Conservation (phyloP, 2,113 vertebrate genomes). For the Platysteira castanea region DNA sequence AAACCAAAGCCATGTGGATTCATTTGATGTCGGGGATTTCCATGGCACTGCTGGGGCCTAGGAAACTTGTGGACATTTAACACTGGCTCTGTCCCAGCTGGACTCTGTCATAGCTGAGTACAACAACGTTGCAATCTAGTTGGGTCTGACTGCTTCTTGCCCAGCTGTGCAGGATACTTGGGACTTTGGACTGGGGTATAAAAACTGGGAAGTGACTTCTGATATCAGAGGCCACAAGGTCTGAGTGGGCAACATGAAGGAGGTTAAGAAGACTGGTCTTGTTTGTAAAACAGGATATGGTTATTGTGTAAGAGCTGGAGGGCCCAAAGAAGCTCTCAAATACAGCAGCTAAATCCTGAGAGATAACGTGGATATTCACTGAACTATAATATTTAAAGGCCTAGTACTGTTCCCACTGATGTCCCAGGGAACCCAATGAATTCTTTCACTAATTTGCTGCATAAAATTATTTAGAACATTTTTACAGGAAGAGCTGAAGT, state of each 20-base stretch:
- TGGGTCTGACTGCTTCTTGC: neutral
- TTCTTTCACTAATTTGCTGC: neutral
- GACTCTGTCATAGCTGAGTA: neutral
- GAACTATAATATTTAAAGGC: neutral
- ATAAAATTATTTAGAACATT: neutral
- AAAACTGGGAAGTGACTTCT: neutral
- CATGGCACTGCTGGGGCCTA: neutral
- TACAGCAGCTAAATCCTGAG: neutral
- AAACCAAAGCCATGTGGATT: neutral
- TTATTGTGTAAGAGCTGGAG: conserved; percentile 1
- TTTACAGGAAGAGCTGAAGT: neutral
- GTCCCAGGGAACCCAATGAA: neutral
- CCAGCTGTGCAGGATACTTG: neutral
- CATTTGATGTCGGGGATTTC: neutral
- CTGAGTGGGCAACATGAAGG: neutral
- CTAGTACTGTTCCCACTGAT: neutral
- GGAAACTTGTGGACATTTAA: neutral
- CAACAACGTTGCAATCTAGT: neutral
- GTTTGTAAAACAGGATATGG: conserved; percentile 36
- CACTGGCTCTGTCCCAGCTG: neutral
- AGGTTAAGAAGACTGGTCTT: neutral
- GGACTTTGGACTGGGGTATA: neutral
- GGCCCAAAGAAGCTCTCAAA: neutral
- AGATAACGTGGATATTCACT: neutral
- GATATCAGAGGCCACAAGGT: neutral